phyloP scores from a whole-genome alignment of 1,140 invertebrate genomes.

The Dendrolimus kikuchii region DNA sequence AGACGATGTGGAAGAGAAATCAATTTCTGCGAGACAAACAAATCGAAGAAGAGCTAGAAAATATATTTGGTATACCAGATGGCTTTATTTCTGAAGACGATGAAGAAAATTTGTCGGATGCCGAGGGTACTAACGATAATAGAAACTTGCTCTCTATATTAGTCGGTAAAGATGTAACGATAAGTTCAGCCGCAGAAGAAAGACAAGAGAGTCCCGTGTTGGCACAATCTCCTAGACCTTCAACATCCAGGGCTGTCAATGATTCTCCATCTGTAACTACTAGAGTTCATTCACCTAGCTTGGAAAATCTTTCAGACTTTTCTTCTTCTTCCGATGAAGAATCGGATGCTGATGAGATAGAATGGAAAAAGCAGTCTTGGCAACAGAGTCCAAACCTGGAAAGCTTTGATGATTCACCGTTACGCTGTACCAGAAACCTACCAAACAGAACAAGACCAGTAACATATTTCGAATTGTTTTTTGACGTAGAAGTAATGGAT shows the following conservation, averaged over 20 bases:
- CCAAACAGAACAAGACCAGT: conserved; percentile 8
- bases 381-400: conserved; percentile 8
- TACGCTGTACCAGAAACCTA: conserved; percentile 9
- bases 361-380: conserved; percentile 11
- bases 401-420: conserved; percentile 8
- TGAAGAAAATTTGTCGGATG: no score
- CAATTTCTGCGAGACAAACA: no score
- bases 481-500: conserved; percentile 2
- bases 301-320: conserved; percentile 11
- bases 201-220: conserved; percentile 4
- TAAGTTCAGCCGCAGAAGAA: conserved; percentile 5
- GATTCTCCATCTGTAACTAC: conserved; percentile 7
- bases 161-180: conserved; percentile 5
- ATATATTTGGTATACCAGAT: no score
- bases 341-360: conserved; percentile 9
- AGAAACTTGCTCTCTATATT: conserved; percentile 8
- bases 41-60: no score
- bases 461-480: conserved; percentile 8
- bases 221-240: conserved; percentile 6
- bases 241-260: conserved; percentile 5
- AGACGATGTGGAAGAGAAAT: no score
- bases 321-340: conserved; percentile 12
- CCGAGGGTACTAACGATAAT: no score
- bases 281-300: conserved; percentile 7
- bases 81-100: no score